Percentiles rank a stretch among this genome's conserved stretches.
Conservation (phyloP, 2,888 invertebrate genomes). For the Scaptomyza parva region DNA sequence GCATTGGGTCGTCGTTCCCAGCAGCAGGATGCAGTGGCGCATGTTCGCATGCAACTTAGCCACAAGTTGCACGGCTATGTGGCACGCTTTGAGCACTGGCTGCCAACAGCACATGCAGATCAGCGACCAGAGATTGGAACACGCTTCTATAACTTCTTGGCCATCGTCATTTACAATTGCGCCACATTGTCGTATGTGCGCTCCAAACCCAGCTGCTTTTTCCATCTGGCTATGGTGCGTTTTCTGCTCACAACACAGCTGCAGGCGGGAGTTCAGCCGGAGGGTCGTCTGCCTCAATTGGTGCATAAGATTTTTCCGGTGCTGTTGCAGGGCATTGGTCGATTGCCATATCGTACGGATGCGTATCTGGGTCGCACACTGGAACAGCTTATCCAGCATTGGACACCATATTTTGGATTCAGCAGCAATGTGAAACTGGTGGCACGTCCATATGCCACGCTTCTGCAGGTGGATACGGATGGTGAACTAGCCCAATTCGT, state of each 20-base stretch:
- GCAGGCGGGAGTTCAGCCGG: slow-evolving; percentile 85
- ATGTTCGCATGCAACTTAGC: slow-evolving; percentile 74
- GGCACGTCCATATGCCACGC: slow-evolving; percentile 80
- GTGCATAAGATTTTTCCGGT: slow-evolving; percentile 86
- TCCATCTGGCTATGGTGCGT: slow-evolving; percentile 85
- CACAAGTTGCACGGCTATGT: slow-evolving; percentile 82
- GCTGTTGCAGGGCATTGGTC: slow-evolving; percentile 86
- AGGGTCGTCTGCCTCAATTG: slow-evolving; percentile 84
- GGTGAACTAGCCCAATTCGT: slow-evolving; percentile 75
- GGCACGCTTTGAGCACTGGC: slow-evolving; percentile 83
- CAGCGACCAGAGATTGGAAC: slow-evolving; percentile 76
- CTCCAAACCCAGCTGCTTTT: slow-evolving; percentile 84
- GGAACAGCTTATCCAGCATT: slow-evolving; percentile 85
- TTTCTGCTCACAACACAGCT: slow-evolving; percentile 86
- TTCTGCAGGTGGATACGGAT: slow-evolving; percentile 76
- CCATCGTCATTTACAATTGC: slow-evolving; percentile 84
- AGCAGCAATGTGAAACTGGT: slow-evolving; percentile 78
- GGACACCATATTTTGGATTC: slow-evolving; percentile 84
- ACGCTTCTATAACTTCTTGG: slow-evolving; percentile 84
- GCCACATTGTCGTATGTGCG: slow-evolving; percentile 81
- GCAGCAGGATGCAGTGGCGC: slow-evolving; percentile 33
- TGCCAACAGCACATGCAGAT: slow-evolving; percentile 33
- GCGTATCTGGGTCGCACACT: slow-evolving; percentile 85
- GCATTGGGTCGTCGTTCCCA: slow-evolving; percentile 77
- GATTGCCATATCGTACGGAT: slow-evolving; percentile 85